Base-by-base conservation (phyloP, 2,113 vertebrate genomes). In the Lasiurus cinereus region DNA sequence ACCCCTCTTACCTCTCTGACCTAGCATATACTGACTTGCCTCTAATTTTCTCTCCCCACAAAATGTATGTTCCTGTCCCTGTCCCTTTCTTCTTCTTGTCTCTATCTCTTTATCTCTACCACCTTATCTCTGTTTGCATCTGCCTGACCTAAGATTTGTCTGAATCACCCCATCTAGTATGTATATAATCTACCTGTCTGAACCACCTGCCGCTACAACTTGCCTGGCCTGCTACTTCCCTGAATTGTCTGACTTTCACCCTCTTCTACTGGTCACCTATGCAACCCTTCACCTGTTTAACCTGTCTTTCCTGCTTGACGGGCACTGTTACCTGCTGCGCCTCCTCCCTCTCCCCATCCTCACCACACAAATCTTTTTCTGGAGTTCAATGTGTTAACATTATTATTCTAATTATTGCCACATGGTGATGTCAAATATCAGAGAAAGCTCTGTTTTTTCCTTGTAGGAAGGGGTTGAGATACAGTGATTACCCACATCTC, bases 401-500 rank as follows among this genome's bases (percentile, higher is more conserved):
- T 82, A 72, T 77, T 85, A n/a, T 80, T 89, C 50, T 69, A 76
- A 89, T 74, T 46, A 76, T 27, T 1, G 2, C 73, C 69, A 90
- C 50, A 54, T 1, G 2, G 14, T 84, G 18, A 33, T 88, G 54
- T 73, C 72, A 83, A 90, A 84, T 82, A 66, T 31, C 84, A 92
- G 54, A 80, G 77, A 82, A 92, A 67, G 52, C 6, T 89, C 8
- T 62, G 43, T 64, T 84, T 27, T 91, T 77, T 67, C 46, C 50
- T 77, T 94, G 54, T 74, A 77, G 48, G 54, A 93, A 93, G 64
- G 80, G 56, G 95, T 4, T 94, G 93, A 97, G 89, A 96, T 93
- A 94, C 93, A 96, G 74, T 74, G 31, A 93, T 91, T 70, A 91
- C n/a, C 36, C 54, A 90, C 46, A 73, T 94, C 93, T 82, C 74